Base-by-base conservation (phyloP, 2,797 vertebrate species). In the Syncerus caffer region DNA sequence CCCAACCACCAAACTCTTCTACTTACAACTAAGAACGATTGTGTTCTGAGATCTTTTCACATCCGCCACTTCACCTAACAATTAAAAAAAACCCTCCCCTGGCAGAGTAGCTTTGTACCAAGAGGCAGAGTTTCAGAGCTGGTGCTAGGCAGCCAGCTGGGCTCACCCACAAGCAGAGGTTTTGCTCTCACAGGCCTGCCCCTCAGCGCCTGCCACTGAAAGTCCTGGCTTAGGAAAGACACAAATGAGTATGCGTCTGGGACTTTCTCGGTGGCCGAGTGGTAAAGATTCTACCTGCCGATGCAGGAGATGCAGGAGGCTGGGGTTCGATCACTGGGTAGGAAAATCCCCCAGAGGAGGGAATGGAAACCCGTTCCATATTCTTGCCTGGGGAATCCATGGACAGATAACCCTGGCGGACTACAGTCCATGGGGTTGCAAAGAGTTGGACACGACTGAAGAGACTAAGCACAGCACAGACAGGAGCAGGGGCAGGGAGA, bases 291-390 rank as follows among this genome's bases (percentile, higher is more conserved):
- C 10, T 17, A 1, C 64, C 17, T 71, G 9, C 17, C 4, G 3
- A 21, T 0, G 9, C 9, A 71, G 64, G n/a, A 38, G 64, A 71
- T 71, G 64, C n/a, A 71, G 19, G 4, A 64, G 16, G 4, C 62
- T 64, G 16, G 0, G 16, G 8, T 71, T 71, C 2, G 0, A 38
- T 71, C 64, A 6, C 4, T 3, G n/a, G n/a, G 4, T 0, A 21
- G 64, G 0, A 71, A 71, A n/a, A 71, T 71, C 19, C n/a, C 21
- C 34, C 17, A 23, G 10, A 71, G 0, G 10, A 23, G 34, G 10
- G 10, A 23, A 71, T 38, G 19, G 34, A 10, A 34, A 71, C 4
- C 34, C 5, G 0, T 6, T 71, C 4, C 17, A 38, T 71, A 38
- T 0, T 38, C 67, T 34, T 38, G 31, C 31, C 29, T 17, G 31